phyloP scores from a whole-genome alignment of 2,888 invertebrate genomes.

The Callosobruchus maculatus region DNA sequence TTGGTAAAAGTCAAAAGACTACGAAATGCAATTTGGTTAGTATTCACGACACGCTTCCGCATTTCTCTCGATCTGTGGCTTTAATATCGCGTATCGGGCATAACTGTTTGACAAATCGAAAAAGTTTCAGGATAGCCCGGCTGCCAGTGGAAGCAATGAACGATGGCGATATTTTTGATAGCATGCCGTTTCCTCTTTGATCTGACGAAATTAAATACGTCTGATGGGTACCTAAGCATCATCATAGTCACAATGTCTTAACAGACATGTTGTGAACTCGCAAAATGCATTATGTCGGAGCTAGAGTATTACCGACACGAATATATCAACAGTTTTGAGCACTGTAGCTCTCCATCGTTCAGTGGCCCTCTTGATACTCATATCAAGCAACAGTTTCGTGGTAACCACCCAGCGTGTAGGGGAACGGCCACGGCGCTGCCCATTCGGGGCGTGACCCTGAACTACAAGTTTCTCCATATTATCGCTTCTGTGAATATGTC shows the following conservation, averaged over 20 bases:
- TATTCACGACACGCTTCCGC: conserved; percentile 34
- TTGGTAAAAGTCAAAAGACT: neutral
- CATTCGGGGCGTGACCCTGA: no score
- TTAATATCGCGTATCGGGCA: conserved; percentile 33
- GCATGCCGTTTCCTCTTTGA: neutral
- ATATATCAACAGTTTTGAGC: no score
- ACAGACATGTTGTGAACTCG: no score
- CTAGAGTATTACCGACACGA: no score
- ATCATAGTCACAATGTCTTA: neutral
- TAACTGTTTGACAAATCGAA: conserved; percentile 40
- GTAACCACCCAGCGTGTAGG: no score
- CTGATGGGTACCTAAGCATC: neutral
- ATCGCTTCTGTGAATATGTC: no score
- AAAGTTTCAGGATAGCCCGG: conserved; percentile 25
- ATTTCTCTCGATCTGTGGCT: conserved; percentile 35
- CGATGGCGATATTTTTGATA: neutral
- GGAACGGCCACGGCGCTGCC: no score
- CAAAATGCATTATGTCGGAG: no score
- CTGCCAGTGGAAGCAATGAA: neutral
- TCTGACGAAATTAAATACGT: neutral
- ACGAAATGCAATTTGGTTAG: neutral
- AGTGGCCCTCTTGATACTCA: no score
- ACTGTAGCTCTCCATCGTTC: no score
- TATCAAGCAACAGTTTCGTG: no score
- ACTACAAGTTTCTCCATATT: no score